Evolutionary conservation across 2,888 invertebrate genomes (phyloP).

Genomic region (Folsomia candida): DNA sequence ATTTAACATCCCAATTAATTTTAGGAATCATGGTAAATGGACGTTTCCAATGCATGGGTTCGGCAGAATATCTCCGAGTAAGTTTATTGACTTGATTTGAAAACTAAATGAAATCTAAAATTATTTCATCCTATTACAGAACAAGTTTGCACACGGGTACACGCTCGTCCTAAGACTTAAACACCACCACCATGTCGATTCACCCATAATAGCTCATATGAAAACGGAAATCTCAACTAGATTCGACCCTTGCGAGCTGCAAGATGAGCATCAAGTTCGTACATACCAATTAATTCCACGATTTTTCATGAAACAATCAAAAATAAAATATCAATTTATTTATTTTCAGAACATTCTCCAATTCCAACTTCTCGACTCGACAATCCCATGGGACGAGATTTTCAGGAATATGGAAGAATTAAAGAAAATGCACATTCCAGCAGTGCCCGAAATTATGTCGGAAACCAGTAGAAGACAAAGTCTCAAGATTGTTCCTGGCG

Average conservation of each 20-base stretch:
- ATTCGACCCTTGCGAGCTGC: constrained; percentile 63
- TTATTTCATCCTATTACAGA: too few species aligned
- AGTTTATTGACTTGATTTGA: too few species aligned
- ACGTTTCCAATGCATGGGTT: constrained; percentile 69
- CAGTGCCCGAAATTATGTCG: constrained; percentile 42
- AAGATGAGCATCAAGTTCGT: constrained; percentile 68
- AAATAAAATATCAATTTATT: constrained; percentile 33
- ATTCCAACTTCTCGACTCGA: constrained; percentile 55
- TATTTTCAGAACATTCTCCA: constrained; percentile 56
- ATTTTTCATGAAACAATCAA: not conserved
- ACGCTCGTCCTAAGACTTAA: constrained; percentile 60
- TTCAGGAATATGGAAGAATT: constrained; percentile 56
- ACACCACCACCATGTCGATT: constrained; percentile 13
- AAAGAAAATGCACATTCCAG: constrained; percentile 51
- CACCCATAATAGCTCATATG: constrained; percentile 52
- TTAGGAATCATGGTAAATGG: constrained; percentile 77
- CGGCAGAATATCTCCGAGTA: constrained; percentile 70
- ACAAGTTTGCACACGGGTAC: constrained; percentile 68
- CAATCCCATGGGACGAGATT: constrained; percentile 55
- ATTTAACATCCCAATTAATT: too few species aligned
- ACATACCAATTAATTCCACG: not conserved
- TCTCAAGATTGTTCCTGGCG: constrained; percentile 55
- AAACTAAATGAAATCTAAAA: too few species aligned
- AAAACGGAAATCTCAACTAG: constrained; percentile 59
- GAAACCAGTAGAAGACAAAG: constrained; percentile 55